phyloP scores from a whole-genome alignment of 1,140 invertebrate species.

The Armadillidium nasatum region DNA sequence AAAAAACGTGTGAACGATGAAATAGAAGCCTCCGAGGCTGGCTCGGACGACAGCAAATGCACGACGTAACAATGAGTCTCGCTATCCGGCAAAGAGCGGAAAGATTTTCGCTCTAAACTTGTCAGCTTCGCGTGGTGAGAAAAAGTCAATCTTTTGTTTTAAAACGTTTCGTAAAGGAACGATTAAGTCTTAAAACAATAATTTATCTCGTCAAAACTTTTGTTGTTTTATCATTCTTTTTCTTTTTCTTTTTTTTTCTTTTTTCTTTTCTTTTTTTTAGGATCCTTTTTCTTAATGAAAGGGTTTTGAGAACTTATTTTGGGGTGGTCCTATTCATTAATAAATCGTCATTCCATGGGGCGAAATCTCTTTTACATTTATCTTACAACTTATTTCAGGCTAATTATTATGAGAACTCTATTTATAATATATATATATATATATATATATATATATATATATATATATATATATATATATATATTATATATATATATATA shows the following conservation, averaged over 20 bases:
- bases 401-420: too few species aligned
- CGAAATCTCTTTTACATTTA: too few species aligned
- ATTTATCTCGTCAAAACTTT: slow-evolving; percentile 2
- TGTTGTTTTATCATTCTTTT: not conserved
- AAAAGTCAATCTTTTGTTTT: not conserved
- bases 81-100: not conserved
- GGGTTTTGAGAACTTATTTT: too few species aligned
- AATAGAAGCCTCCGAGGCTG: not conserved
- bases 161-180: not conserved
- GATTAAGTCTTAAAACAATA: not conserved
- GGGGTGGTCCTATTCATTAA: too few species aligned
- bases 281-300: not conserved
- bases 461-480: too few species aligned
- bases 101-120: not conserved
- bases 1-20: not conserved
- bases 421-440: too few species aligned
- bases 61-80: not conserved
- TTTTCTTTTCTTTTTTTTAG: not conserved
- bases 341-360: too few species aligned
- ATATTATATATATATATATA: too few species aligned
- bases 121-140: not conserved
- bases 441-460: too few species aligned
- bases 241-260: not conserved
- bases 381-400: too few species aligned
- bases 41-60: not conserved